Evolutionary conservation across 2,888 invertebrate species (phyloP).

Genomic region (Nemotelus pantherinus): DNA sequence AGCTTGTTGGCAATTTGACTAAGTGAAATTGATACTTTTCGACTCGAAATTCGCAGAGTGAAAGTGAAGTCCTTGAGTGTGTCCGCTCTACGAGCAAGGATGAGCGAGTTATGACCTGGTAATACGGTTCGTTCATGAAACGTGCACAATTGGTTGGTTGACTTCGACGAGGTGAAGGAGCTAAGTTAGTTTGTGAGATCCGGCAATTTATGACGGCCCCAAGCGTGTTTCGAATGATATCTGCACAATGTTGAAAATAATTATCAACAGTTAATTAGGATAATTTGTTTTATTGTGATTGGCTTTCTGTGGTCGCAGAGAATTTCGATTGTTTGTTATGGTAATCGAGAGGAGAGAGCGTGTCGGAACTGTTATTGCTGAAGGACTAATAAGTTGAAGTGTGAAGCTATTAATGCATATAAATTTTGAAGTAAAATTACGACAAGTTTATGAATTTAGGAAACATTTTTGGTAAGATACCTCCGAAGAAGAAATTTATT

Average conservation of each 20-base stretch:
- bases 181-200: not conserved
- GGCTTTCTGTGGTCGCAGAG: not conserved
- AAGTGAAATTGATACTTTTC: constrained; percentile 40
- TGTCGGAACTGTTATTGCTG: no score
- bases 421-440: no score
- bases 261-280: constrained; percentile 45
- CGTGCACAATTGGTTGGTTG: constrained; percentile 14
- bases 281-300: constrained; percentile 43
- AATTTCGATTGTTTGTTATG: no score
- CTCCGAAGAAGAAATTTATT: no score
- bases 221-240: constrained; percentile 23
- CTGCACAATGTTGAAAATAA: constrained; percentile 37
- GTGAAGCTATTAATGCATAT: no score
- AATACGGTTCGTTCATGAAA: constrained; percentile 10
- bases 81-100: not conserved
- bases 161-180: not conserved
- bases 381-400: no score
- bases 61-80: not conserved
- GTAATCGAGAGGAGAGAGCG: no score
- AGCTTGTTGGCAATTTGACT: constrained; percentile 25
- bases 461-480: no score
- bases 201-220: constrained; percentile 17
- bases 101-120: constrained; percentile 19
- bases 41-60: constrained; percentile 13
- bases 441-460: no score